phyloP scores from a whole-genome alignment of 23 tunicate genomes.

The Pegea sp. region DNA sequence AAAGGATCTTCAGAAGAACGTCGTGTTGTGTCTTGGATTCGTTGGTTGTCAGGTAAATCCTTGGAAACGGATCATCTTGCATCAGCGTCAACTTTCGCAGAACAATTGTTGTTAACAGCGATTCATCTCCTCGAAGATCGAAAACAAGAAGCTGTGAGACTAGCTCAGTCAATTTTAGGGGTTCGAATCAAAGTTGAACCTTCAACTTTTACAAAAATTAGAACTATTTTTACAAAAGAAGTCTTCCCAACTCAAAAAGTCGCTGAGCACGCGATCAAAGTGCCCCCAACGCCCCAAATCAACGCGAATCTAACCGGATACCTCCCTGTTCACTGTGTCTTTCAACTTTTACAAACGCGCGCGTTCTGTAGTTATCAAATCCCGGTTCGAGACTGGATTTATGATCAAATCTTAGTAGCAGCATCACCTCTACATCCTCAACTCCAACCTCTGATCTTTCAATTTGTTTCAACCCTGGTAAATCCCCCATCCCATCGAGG shows the following conservation, averaged over 20 bases:
- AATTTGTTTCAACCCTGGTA: conserved; percentile 53
- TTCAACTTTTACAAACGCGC: conserved; percentile 69
- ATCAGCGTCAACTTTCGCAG: no score
- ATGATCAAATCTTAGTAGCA: conserved; percentile 68
- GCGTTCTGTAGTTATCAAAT: conserved; percentile 50
- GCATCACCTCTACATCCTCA: conserved; percentile 69
- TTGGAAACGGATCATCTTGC: conserved; percentile 53
- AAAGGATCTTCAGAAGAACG: conserved; percentile 26
- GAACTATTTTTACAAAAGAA: conserved; percentile 75
- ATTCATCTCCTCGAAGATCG: conserved; percentile 76
- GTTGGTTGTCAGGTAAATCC: conserved; percentile 70
- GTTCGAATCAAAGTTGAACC: conserved; percentile 60
- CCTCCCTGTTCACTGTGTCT: conserved; percentile 79
- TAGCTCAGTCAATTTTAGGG: conserved; percentile 65
- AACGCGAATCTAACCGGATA: conserved; percentile 66
- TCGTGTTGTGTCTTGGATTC: conserved; percentile 50
- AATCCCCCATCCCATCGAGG: conserved; percentile 42
- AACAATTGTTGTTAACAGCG: conserved; percentile 57
- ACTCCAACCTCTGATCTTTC: conserved; percentile 36
- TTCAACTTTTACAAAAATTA: conserved; percentile 26
- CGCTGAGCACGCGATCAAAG: conserved; percentile 68
- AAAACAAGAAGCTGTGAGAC: conserved; percentile 28
- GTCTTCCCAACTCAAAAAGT: conserved; percentile 82
- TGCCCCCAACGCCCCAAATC: conserved; percentile 50
- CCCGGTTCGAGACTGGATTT: conserved; percentile 70